Conservation (phyloP, 2,888 invertebrate genomes). For the Trissoscelio sp. region DNA sequence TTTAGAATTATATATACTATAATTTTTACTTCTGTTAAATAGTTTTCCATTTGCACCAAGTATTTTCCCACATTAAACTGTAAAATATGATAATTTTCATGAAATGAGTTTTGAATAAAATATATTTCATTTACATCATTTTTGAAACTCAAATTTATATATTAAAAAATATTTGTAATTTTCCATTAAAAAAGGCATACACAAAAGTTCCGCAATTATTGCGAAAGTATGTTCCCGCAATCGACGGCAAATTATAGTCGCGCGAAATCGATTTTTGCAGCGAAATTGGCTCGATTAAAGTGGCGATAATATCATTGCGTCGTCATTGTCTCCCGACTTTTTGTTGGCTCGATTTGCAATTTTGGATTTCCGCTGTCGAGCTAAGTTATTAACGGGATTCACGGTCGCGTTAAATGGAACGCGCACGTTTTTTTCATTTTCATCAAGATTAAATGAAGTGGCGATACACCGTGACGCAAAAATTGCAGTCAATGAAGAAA, state of each 20-base stretch:
- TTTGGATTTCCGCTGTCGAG: neutral
- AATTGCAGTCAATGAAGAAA: conserved; percentile 51
- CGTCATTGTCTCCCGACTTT: too few relatives aligned
- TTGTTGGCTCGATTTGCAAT: neutral
- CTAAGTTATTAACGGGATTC: conserved; percentile 34
- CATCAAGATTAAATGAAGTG: conserved; percentile 43
- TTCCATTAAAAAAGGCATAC: too few relatives aligned
- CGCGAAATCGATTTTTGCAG: conserved; percentile 34
- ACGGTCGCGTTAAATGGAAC: conserved; percentile 22
- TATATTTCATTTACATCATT: too few relatives aligned
- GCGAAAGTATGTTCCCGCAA: conserved; percentile 1
- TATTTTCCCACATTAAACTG: too few relatives aligned
- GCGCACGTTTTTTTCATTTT: conserved; percentile 32
- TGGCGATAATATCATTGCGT: neutral
- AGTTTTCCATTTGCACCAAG: too few relatives aligned
- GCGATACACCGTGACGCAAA: conserved; percentile 35
- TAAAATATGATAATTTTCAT: too few relatives aligned
- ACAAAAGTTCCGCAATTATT: conserved; percentile 8
- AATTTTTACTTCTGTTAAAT: too few relatives aligned
- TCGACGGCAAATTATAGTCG: conserved; percentile 3
- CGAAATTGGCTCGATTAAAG: conserved; percentile 21
- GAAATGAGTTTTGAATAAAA: too few relatives aligned
- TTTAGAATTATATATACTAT: too few relatives aligned
- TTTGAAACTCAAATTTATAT: too few relatives aligned
- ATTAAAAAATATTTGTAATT: too few relatives aligned